Percentiles rank a stretch among this genome's conserved stretches.
Evolutionary conservation across 2,113 vertebrate species (phyloP).

Genomic region (Piprites chloris): DNA sequence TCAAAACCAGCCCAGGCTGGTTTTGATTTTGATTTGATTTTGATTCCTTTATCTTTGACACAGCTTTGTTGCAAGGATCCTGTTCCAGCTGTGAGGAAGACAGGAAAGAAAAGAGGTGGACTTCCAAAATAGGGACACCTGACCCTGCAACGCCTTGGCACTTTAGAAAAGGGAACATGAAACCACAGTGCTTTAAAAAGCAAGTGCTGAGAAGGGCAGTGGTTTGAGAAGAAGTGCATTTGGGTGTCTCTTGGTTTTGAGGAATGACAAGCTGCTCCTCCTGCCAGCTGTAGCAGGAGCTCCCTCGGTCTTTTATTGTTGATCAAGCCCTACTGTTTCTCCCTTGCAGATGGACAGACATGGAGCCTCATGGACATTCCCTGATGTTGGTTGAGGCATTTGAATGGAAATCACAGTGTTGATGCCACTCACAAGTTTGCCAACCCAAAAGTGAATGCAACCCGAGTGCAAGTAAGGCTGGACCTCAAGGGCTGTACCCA

Average conservation of each 20-base stretch:
- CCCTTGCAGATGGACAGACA: neutral
- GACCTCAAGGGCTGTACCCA: neutral
- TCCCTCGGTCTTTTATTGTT: neutral
- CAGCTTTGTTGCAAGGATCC: accelerated
- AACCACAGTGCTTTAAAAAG: neutral
- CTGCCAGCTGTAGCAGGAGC: neutral
- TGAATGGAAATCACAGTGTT: neutral
- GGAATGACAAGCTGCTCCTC: neutral
- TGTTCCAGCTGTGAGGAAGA: neutral
- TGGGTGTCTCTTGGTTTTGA: neutral
- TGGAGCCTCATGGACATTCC: neutral
- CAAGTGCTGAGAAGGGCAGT: neutral
- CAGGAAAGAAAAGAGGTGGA: neutral
- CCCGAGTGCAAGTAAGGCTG: neutral
- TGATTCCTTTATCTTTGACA: neutral
- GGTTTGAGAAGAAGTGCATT: neutral
- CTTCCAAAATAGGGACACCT: neutral
- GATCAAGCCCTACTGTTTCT: accelerated
- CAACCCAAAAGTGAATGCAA: accelerated
- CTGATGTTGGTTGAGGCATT: neutral
- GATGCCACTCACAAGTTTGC: neutral
- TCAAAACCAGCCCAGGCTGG: neutral
- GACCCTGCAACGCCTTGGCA: neutral
- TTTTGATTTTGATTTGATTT: no score
- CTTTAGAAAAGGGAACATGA: neutral